These are phyloP conservation scores for Lysiphlebus fabarum DNA, from an alignment of 1,140 invertebrate species.

Conservation along the genomic window DNA sequence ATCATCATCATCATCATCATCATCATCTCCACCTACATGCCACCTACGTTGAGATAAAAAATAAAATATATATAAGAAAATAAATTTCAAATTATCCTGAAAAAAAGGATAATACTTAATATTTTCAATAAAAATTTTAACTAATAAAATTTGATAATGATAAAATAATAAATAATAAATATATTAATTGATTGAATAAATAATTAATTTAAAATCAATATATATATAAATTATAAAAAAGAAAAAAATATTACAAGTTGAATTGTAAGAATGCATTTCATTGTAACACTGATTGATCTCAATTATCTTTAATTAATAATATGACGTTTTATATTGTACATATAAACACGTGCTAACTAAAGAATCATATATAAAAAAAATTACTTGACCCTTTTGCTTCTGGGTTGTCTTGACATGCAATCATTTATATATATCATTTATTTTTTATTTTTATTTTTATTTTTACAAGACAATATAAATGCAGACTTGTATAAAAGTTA, in stretches of 20 bases:
- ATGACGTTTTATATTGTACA: not conserved
- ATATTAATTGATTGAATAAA: too few relatives aligned
- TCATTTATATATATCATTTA: not conserved
- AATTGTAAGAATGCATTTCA: conserved; percentile 26
- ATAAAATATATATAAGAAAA: too few relatives aligned
- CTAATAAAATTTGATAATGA: too few relatives aligned
- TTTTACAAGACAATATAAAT: not conserved
- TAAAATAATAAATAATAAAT: too few relatives aligned
- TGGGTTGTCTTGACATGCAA: not conserved
- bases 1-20: conserved; percentile 13
- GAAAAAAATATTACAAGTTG: not conserved
- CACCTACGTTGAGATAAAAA: conserved; percentile 15
- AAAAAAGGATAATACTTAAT: not conserved
- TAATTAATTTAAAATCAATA: conserved; percentile 3
- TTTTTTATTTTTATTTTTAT: not conserved
- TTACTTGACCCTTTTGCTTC: conserved; percentile 5
- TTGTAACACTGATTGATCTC: conserved; percentile 25
- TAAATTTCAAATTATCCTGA: not conserved
- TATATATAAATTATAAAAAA: not conserved
- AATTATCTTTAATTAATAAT: conserved; percentile 22
- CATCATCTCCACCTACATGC: conserved; percentile 18
- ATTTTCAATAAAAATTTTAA: too few relatives aligned
- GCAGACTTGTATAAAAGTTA: too few relatives aligned
- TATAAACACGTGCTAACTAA: too few relatives aligned
- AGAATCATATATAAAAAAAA: conserved; percentile 2